Conservation (phyloP, 2,888 invertebrate genomes). For the Nephrocerus scutellatus region DNA sequence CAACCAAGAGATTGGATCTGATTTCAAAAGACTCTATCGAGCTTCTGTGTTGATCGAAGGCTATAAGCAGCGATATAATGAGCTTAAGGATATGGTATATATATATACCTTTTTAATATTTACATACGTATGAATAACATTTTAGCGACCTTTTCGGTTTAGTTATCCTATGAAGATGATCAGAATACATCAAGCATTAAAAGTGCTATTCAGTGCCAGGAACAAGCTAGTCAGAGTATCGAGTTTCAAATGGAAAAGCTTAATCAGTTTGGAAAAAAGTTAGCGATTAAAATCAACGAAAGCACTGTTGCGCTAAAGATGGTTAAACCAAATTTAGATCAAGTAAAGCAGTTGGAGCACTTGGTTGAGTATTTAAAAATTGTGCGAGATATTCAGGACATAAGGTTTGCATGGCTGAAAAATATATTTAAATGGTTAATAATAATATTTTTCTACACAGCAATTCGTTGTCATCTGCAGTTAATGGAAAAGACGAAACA, state of each 20-base stretch:
- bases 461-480: slow-evolving; percentile 27
- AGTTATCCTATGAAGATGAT: slow-evolving; percentile 47
- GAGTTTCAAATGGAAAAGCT: slow-evolving; percentile 50
- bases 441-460: slow-evolving; percentile 20
- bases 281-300: slow-evolving; percentile 52
- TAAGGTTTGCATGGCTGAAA: slow-evolving; percentile 51
- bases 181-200: slow-evolving; percentile 59
- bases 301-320: slow-evolving; percentile 39
- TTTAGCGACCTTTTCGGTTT: not conserved
- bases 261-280: slow-evolving; percentile 43
- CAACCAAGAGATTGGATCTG: slow-evolving; percentile 52
- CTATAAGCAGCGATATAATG: slow-evolving; percentile 34
- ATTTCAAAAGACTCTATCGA: slow-evolving; percentile 51
- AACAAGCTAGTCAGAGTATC: slow-evolving; percentile 49
- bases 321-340: slow-evolving; percentile 45
- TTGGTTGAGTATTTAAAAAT: slow-evolving; percentile 61
- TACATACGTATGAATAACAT: too few relatives aligned
- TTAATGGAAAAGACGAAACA: slow-evolving; percentile 41
- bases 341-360: slow-evolving; percentile 53
- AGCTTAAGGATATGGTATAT: slow-evolving; percentile 34
- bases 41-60: slow-evolving; percentile 48
- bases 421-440: not conserved
- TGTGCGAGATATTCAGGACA: slow-evolving; percentile 62
- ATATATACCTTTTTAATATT: not conserved
- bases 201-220: slow-evolving; percentile 58